phyloP scores from a whole-genome alignment of 2,888 invertebrate genomes.

The Taphrorychus bicolor region DNA sequence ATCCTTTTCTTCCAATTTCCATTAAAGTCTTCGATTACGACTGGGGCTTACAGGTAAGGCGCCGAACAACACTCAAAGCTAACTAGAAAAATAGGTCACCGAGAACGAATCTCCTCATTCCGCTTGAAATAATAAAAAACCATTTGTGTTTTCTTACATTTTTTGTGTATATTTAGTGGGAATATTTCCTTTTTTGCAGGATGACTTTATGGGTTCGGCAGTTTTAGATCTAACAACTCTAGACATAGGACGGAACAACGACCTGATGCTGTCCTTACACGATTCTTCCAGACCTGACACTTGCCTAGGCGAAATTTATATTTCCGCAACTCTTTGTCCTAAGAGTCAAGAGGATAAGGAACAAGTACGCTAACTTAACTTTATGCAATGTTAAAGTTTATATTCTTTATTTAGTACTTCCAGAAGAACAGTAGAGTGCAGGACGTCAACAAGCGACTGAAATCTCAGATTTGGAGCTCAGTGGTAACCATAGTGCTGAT shows the following conservation, averaged over 20 bases:
- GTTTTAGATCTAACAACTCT: constrained; percentile 83
- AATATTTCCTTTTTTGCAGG: constrained; percentile 61
- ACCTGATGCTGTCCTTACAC: constrained; percentile 79
- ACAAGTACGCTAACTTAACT: constrained; percentile 73
- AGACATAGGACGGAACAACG: constrained; percentile 78
- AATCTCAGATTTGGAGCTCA: constrained; percentile 97
- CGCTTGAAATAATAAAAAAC: not conserved
- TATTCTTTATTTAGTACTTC: constrained; percentile 72
- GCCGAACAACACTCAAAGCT: not conserved
- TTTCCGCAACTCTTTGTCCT: constrained; percentile 88
- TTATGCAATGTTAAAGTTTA: not conserved
- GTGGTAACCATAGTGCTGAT: constrained; percentile 97
- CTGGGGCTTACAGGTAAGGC: constrained; percentile 76
- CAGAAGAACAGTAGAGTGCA: constrained; percentile 78
- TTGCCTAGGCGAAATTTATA: constrained; percentile 81
- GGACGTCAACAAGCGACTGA: constrained; percentile 83
- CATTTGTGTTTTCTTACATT: not conserved
- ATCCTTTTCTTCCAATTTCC: constrained; percentile 84
- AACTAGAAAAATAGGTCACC: not conserved
- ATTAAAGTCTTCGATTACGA: constrained; percentile 98
- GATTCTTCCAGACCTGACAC: constrained; percentile 74
- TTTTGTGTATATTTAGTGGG: not conserved
- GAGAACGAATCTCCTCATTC: not conserved
- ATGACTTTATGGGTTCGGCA: constrained; percentile 97
- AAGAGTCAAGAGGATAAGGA: constrained; percentile 94